Evolutionary conservation across 2,113 vertebrate genomes (phyloP).

Genomic region (Climacteris rufus): DNA sequence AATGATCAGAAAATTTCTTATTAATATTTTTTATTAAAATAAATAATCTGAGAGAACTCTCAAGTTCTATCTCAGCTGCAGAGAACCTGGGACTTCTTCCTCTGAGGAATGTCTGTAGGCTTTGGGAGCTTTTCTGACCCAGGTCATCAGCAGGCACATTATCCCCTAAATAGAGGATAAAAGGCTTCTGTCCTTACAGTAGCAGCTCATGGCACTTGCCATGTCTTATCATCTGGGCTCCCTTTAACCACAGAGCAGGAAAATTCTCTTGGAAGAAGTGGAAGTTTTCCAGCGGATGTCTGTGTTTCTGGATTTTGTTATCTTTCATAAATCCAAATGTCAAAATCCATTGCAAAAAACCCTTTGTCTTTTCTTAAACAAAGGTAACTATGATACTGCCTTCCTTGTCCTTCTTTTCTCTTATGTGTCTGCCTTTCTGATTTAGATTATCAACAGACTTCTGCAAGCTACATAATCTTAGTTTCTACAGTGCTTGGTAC

Average conservation of each 20-base stretch:
- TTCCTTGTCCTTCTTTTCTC: neutral
- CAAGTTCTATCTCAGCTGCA: neutral
- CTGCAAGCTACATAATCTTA: too few species aligned
- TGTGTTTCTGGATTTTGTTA: neutral
- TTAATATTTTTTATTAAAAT: neutral
- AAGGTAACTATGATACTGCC: neutral
- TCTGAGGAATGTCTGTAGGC: fast-evolving
- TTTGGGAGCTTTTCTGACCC: neutral
- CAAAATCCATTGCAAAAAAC: neutral
- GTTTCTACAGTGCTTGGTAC: neutral
- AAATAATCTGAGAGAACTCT: neutral
- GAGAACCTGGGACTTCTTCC: neutral
- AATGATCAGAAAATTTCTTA: neutral
- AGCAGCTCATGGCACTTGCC: neutral
- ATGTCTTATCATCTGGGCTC: neutral
- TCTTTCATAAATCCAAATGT: neutral
- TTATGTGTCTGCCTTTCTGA: neutral
- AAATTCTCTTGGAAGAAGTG: neutral
- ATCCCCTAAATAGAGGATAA: neutral
- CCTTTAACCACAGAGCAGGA: neutral
- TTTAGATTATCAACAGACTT: too few species aligned
- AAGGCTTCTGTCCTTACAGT: neutral
- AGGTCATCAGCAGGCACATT: neutral
- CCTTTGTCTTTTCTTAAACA: neutral
- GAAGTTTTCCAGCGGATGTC: neutral